phyloP scores from a whole-genome alignment of 1,140 invertebrate species.

The Cydia amplana region DNA sequence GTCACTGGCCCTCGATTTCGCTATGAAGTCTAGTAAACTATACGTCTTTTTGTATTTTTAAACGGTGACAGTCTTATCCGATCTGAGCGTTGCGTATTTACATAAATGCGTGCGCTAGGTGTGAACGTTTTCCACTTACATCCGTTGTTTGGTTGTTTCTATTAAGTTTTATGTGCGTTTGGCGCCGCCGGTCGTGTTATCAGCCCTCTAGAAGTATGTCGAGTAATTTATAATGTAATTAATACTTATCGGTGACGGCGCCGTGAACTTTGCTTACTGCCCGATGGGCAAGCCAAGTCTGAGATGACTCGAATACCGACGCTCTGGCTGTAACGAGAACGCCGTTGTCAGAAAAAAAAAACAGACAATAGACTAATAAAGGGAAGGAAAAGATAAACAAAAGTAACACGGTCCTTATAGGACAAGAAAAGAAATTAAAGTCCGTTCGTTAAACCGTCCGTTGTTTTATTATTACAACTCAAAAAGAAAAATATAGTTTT shows the following conservation, averaged over 20 bases:
- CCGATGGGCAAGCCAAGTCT: slow-evolving; percentile 31
- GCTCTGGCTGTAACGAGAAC: slow-evolving; percentile 15
- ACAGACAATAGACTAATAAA: slow-evolving; percentile 30
- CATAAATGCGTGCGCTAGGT: slow-evolving; percentile 38
- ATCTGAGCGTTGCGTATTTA: slow-evolving; percentile 39
- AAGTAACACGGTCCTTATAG: neutral
- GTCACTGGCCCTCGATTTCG: slow-evolving; percentile 63
- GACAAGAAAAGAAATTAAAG: neutral
- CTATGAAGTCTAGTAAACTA: slow-evolving; percentile 40
- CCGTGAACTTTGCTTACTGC: slow-evolving; percentile 59
- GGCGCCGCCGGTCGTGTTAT: slow-evolving; percentile 66
- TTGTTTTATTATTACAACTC: neutral
- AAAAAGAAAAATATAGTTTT: neutral
- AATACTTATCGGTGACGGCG: slow-evolving; percentile 66
- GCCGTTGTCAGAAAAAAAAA: slow-evolving; percentile 13
- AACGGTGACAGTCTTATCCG: slow-evolving; percentile 43
- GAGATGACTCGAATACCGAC: slow-evolving; percentile 34
- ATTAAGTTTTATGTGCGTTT: slow-evolving; percentile 56
- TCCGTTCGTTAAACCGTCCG: neutral
- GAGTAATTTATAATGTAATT: slow-evolving; percentile 75
- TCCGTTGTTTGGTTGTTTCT: slow-evolving; percentile 40
- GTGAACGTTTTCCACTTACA: slow-evolving; percentile 39
- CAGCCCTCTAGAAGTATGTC: slow-evolving; percentile 67
- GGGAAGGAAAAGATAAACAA: slow-evolving; percentile 26
- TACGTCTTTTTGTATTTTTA: slow-evolving; percentile 47